Percentiles rank a stretch among this genome's conserved stretches.
These are phyloP conservation scores for Lerema accius DNA, from an alignment of 1,140 invertebrate genomes.

Conservation along the genomic window DNA sequence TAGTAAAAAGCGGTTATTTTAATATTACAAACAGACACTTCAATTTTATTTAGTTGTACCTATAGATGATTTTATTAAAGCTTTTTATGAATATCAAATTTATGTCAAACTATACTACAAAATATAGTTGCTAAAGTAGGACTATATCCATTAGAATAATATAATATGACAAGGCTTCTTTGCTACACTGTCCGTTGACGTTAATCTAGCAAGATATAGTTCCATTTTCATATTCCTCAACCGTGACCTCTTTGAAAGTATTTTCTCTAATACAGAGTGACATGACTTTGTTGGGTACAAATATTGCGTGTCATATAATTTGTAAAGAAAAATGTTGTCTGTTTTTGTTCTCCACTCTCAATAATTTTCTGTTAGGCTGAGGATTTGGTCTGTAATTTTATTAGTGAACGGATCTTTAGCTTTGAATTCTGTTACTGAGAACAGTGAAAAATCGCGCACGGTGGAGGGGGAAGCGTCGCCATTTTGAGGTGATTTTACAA, in stretches of 20 bases:
- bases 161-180: constrained; percentile 2
- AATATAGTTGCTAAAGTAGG: constrained; percentile 2
- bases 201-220: constrained; percentile 25
- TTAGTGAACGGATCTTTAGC: too few relatives aligned
- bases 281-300: constrained; percentile 18
- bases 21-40: too few relatives aligned
- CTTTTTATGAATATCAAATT: too few relatives aligned
- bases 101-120: too few relatives aligned
- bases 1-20: too few relatives aligned
- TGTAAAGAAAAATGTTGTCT: constrained; percentile 24
- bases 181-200: neutral
- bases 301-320: constrained; percentile 25
- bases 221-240: constrained; percentile 19
- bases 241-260: constrained; percentile 25
- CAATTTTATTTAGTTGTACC: too few relatives aligned
- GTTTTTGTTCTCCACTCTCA: constrained; percentile 9
- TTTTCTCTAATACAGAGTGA: constrained; percentile 23
- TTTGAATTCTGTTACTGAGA: too few relatives aligned
- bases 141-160: constrained; percentile 7
- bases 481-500: too few relatives aligned
- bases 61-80: too few relatives aligned
- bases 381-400: constrained; percentile 4
- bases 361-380: neutral
- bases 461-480: too few relatives aligned
- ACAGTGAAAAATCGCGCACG: too few relatives aligned